Evolutionary conservation across 2,888 invertebrate genomes (phyloP), one percentile per base, ranked within the genome.

Genomic region (Pedicia rivosa): DNA sequence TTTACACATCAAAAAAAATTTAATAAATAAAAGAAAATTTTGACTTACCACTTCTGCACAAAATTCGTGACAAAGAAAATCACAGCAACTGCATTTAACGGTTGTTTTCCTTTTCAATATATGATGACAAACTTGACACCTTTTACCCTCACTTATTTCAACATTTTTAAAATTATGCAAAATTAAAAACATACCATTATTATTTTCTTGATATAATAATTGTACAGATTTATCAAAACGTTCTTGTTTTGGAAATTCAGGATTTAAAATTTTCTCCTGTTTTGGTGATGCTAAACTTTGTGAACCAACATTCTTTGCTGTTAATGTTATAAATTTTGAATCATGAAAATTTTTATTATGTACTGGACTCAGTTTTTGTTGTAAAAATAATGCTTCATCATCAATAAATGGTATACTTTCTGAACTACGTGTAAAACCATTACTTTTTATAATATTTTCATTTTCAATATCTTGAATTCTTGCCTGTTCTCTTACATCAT

Each of bases 351-450:
- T 33, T 28, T 8, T 8, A 5, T 20, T 4, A 13, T 30, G 12
- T 12, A 29, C 31, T 27, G 31, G 22, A 24, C 36, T 35, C n/a
- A n/a, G n/a, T 9, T 37, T 25, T 25, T 25, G 35, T 24, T 24
- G 24, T 10, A 10, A n/a, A 8, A 10, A n/a, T 4, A 24, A 3
- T 10, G 8, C n/a, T 26, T 35, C 35, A 12, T 35, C 40, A 30
- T 40, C 40, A 9, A 40, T 40, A 27, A 35, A 40, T 15, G 40
- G 40, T 8, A 40, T 40, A 37, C 35, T 40, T 16, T 40, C 40
- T 3, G 35, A 35, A 26, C 34, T 38, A n/a, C 15, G 27, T 15
- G 14, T 22, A 36, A 36, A 36, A n/a, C 35, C 35, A 27, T 27
- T 14, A 35, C 25, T 26, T 15, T 35, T 22, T 10, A 26, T 17